phyloP scores from a whole-genome alignment of 2,113 vertebrate genomes.

The Corvus moneduloides region DNA sequence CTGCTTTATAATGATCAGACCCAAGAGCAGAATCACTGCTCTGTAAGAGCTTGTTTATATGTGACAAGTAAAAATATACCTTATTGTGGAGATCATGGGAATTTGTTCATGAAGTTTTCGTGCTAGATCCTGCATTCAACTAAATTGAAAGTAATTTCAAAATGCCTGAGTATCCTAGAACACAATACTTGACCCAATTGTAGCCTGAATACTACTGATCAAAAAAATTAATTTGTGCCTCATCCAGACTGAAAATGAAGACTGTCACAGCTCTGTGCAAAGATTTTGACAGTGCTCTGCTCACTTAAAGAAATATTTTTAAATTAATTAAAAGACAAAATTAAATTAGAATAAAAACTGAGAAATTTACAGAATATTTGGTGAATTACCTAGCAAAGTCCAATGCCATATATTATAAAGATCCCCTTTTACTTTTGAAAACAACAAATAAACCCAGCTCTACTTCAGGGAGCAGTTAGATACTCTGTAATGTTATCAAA shows the following conservation, averaged over 20 bases:
- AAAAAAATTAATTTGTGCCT: neutral
- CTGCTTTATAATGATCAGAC: neutral
- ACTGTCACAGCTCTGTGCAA: neutral
- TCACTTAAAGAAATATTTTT: neutral
- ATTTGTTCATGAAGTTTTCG: neutral
- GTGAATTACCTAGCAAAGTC: neutral
- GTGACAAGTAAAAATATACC: neutral
- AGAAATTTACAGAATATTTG: neutral
- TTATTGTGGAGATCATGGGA: neutral
- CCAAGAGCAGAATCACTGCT: neutral
- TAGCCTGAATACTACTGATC: neutral
- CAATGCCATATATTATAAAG: neutral
- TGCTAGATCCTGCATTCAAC: neutral
- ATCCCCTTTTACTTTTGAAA: neutral
- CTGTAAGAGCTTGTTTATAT: neutral
- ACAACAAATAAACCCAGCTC: neutral
- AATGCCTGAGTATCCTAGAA: neutral
- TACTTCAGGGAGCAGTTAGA: neutral
- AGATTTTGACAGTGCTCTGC: neutral
- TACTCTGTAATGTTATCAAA: neutral
- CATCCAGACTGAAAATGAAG: neutral
- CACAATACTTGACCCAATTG: neutral
- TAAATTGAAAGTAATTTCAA: neutral
- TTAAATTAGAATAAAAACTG: neutral
- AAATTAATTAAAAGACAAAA: neutral